Evolutionary conservation across 2,113 vertebrate genomes (phyloP), one percentile per base, ranked within the genome.

Genomic region (Casuarius casuarius): DNA sequence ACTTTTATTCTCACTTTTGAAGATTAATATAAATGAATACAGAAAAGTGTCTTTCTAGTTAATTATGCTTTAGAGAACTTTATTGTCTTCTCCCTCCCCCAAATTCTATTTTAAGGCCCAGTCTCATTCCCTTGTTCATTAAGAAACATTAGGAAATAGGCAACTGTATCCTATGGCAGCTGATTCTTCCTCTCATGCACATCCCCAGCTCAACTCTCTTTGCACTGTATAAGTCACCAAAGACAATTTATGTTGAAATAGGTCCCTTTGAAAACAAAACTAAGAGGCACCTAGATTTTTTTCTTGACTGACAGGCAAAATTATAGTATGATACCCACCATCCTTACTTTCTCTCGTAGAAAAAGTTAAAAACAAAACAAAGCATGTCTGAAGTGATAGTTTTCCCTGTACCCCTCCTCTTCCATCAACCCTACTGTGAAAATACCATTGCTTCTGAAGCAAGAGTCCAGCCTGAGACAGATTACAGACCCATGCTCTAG

Each of bases 1-100:
- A 78, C 63, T 92, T 97, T 92, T 78, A 75, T 92, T 89, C 66
- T 91, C 73, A 84, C 85, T 96, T 96, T 79, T 96, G 92, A 95
- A 95, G 73, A 96, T 92, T 95, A 92, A 90, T 94, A 91, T 88
- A 90, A 87, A 93, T 82, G 89, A 83, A 89, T 90, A 85, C 40
- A 93, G 91, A 78, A 79, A 93, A 95, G 82, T 78, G 46, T 79
- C 42, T 96, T 92, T 92, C 58, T 76, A 63, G 71, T 94, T 83
- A 82, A 96, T 92, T 90, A 92, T 71, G 67, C 77, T 96, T 87
- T 89, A 83, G 82, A 68, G 84, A 86, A 92, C 66, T 88, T 95
- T 89, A 89, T 96, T 94, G 88, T 91, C 58, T 84, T 62, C 67
- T 90, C 52, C 75, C 79, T 95, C 89, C 48, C n/a, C 28, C 86